Percentiles rank a stretch among this genome's conserved stretches.
These are phyloP conservation scores for Drosophila kambysellisi DNA, from an alignment of 2,888 invertebrate species.

Conservation along the genomic window DNA sequence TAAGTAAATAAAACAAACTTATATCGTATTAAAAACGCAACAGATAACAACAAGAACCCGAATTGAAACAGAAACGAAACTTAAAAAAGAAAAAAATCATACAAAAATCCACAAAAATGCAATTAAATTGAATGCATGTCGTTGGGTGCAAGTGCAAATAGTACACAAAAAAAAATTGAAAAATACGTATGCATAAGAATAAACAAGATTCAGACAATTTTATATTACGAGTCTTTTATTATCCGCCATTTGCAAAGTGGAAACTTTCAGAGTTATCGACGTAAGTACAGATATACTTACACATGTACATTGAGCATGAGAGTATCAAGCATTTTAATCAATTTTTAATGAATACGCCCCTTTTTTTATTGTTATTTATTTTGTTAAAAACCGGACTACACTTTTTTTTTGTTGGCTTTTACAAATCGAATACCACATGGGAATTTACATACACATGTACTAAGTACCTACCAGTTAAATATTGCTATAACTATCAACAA, in stretches of 20 bases:
- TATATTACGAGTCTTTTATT: conserved; percentile 52
- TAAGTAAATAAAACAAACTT: conserved; percentile 65
- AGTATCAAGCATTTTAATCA: conserved; percentile 1
- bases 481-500: conserved; percentile 39
- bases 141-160: conserved; percentile 54
- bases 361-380: conserved; percentile 4
- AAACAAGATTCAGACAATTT: conserved; percentile 65
- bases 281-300: conserved; percentile 9
- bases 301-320: not conserved
- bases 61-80: conserved; percentile 53
- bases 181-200: conserved; percentile 67
- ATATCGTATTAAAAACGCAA: conserved; percentile 49
- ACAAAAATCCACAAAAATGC: conserved; percentile 45
- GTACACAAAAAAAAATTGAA: conserved; percentile 50
- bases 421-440: conserved; percentile 19
- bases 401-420: conserved; percentile 21
- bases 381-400: conserved; percentile 28
- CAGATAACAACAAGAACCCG: conserved; percentile 51
- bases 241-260: not conserved
- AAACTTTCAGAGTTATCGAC: conserved; percentile 1
- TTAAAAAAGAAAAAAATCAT: conserved; percentile 34
- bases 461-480: conserved; percentile 60
- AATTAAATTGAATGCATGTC: conserved; percentile 57
- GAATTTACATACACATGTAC: conserved; percentile 51
- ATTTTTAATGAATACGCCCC: not conserved